These are phyloP conservation scores for Platanista minor DNA, from an alignment of 2,113 vertebrate species.

Conservation along the genomic window DNA sequence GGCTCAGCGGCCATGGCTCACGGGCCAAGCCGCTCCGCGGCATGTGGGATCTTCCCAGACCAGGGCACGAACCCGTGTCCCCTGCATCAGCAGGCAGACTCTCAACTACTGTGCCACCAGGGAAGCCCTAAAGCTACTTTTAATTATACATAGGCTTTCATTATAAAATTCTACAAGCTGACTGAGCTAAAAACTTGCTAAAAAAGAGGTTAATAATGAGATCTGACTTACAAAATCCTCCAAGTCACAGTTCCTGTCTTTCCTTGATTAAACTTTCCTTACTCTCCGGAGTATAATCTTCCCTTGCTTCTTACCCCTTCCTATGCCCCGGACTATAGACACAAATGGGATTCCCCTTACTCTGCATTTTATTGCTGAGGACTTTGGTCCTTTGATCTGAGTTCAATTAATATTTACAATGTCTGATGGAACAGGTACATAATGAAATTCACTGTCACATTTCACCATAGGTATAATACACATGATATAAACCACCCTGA, in stretches of 20 bases:
- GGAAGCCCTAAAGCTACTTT: slow-evolving; percentile 7
- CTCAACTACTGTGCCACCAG: too few relatives aligned
- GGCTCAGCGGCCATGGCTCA: too few relatives aligned
- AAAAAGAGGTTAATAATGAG: neutral
- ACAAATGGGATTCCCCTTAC: neutral
- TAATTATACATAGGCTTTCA: neutral
- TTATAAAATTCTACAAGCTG: neutral
- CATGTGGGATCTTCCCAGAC: too few relatives aligned
- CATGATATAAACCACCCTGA: neutral
- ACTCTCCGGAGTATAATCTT: neutral
- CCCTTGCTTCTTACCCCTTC: neutral
- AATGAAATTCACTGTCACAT: neutral
- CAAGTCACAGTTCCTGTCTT: neutral
- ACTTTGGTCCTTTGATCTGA: neutral
- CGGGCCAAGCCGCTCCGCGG: too few relatives aligned
- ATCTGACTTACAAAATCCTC: neutral
- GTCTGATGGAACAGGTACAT: neutral
- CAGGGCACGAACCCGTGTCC: too few relatives aligned
- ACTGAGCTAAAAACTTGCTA: neutral
- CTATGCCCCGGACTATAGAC: neutral
- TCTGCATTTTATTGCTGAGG: neutral
- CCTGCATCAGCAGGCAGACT: too few relatives aligned
- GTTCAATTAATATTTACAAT: neutral
- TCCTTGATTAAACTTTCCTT: neutral
- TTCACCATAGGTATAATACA: neutral